A percentile compares a stretch with the other conserved stretches of the same genome.
Evolutionary conservation across 2,888 invertebrate genomes (phyloP).

Genomic region (Melanchra persicariae): DNA sequence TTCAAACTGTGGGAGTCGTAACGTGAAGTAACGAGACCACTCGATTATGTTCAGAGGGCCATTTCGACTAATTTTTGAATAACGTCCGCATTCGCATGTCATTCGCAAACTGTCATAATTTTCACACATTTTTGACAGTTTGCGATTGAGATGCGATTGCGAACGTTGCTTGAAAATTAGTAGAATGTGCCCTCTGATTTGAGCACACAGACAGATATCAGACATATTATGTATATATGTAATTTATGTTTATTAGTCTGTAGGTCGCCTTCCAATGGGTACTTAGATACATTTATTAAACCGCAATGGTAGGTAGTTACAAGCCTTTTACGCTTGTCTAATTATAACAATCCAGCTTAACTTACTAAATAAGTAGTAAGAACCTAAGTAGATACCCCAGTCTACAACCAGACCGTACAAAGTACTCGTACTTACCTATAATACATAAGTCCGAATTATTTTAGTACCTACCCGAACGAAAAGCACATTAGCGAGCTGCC

Average conservation of each 20-base stretch:
- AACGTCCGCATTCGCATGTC: too few species aligned
- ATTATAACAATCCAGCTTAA: not conserved
- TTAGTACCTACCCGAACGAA: conserved; percentile 22
- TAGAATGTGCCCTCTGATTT: too few species aligned
- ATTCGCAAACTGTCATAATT: too few species aligned
- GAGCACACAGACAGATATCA: too few species aligned
- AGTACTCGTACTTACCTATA: conserved; percentile 1
- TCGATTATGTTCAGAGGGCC: too few species aligned
- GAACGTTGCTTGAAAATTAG: too few species aligned
- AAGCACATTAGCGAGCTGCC: conserved; percentile 35
- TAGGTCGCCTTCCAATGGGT: not conserved
- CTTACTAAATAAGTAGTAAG: conserved; percentile 3
- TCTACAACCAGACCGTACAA: not conserved
- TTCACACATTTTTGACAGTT: too few species aligned
- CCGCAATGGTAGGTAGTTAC: not conserved
- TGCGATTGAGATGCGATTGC: too few species aligned
- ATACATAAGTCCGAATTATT: conserved; percentile 18
- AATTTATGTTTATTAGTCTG: too few species aligned
- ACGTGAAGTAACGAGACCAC: too few species aligned
- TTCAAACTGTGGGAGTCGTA: not conserved
- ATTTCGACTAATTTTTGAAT: too few species aligned
- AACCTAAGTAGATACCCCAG: not conserved
- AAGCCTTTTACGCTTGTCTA: not conserved
- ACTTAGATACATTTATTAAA: not conserved
- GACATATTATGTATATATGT: too few species aligned